phyloP scores from a whole-genome alignment of 2,888 invertebrate genomes.

The Alentia gelatinosa region DNA sequence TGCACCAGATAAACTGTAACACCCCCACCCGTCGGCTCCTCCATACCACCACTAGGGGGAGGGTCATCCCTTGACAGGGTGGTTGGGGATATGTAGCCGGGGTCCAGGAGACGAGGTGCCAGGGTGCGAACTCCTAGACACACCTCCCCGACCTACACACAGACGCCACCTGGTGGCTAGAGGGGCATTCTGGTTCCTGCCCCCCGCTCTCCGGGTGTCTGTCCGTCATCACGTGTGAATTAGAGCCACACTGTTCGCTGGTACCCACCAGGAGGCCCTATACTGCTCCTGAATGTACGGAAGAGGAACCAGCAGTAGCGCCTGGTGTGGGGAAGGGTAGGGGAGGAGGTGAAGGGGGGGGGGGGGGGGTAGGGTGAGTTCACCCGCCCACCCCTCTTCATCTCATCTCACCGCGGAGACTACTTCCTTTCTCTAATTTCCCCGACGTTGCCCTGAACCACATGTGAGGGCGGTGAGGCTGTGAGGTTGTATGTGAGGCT shows the following conservation, averaged over 20 bases:
- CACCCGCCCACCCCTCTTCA: not conserved
- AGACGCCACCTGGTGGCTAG: no score
- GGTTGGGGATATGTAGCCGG: not conserved
- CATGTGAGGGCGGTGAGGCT: not conserved
- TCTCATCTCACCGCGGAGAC: not conserved
- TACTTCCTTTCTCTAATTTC: slow-evolving; percentile 43
- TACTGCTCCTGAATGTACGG: no score
- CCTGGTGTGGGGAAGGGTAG: no score
- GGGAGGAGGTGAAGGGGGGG: no score
- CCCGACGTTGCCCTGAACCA: not conserved
- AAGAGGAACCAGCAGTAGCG: not conserved
- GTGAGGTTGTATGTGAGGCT: not conserved
- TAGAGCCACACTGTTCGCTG: slow-evolving; percentile 5
- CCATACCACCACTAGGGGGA: not conserved
- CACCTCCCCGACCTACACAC: no score
- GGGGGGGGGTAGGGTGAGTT: not conserved
- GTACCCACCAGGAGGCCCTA: not conserved
- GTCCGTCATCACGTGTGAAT: slow-evolving; percentile 31
- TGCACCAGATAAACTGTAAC: not conserved
- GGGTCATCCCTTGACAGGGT: not conserved
- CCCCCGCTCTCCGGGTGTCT: not conserved
- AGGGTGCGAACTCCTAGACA: not conserved
- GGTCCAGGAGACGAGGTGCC: not conserved
- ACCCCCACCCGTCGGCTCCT: not conserved
- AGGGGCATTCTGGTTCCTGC: no score